These are phyloP conservation scores for Marisa cornuarietis DNA, from an alignment of 1,140 invertebrate species.

Conservation along the genomic window DNA sequence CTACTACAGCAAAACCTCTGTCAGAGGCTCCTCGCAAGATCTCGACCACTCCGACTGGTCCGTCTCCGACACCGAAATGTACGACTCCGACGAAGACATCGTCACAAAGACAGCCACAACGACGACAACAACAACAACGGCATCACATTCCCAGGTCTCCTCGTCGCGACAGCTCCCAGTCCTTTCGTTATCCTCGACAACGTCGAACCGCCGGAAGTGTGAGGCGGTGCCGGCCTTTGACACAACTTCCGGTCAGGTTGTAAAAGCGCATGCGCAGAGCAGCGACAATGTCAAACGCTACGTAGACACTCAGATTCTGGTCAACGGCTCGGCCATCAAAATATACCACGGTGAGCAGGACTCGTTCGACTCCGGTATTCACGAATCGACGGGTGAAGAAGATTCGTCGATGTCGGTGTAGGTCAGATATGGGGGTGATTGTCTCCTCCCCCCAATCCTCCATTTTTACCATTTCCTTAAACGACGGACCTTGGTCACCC, in stretches of 20 bases:
- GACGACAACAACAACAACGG: constrained; percentile 16
- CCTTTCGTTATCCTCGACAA: not conserved
- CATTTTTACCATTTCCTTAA: too few species aligned
- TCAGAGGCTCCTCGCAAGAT: constrained; percentile 40
- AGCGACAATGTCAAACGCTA: not conserved
- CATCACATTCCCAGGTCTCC: constrained; percentile 1
- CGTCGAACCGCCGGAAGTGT: not conserved
- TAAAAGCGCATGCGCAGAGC: not conserved
- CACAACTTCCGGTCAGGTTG: not conserved
- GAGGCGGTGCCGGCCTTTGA: not conserved
- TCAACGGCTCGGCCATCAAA: constrained; percentile 19
- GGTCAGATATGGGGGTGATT: not conserved
- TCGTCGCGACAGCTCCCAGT: not conserved
- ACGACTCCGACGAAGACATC: constrained; percentile 43
- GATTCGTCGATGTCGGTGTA: constrained; percentile 9
- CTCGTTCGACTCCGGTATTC: constrained; percentile 54
- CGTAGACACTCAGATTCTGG: constrained; percentile 1
- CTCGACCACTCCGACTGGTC: constrained; percentile 38
- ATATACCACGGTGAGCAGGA: constrained; percentile 39
- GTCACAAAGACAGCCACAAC: not conserved
- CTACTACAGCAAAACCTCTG: constrained; percentile 40
- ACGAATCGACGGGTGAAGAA: constrained; percentile 31
- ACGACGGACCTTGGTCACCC: too few species aligned
- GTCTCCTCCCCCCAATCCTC: too few species aligned
- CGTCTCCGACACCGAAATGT: constrained; percentile 51